phyloP scores from a whole-genome alignment of 2,888 invertebrate genomes.

The Rhogogaster chlorosoma region DNA sequence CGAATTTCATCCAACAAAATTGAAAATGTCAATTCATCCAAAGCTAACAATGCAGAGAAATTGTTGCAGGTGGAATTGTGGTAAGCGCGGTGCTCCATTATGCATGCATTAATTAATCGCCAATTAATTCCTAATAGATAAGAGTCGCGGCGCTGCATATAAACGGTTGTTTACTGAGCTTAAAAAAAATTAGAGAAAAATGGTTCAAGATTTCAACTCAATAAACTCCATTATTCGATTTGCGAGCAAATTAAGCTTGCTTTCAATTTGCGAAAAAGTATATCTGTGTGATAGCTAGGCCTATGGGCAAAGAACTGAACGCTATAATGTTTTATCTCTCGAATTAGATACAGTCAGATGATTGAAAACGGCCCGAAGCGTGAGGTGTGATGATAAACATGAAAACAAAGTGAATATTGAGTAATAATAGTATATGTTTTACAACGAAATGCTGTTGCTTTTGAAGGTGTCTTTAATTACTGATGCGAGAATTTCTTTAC shows the following conservation, averaged over 20 bases:
- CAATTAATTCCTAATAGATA: constrained; percentile 18
- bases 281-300: not conserved
- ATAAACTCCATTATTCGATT: not conserved
- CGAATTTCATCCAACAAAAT: not conserved
- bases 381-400: constrained; percentile 30
- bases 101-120: constrained; percentile 29
- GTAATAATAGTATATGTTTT: not conserved
- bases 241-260: not conserved
- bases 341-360: not conserved
- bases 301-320: not conserved
- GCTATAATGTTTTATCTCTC: not conserved
- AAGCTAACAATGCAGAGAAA: constrained; percentile 14
- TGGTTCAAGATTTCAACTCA: not conserved
- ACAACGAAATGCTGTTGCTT: constrained; percentile 28
- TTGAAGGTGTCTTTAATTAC: not conserved
- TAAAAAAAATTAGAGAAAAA: not conserved
- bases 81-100: constrained; percentile 33
- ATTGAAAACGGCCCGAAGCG: constrained; percentile 16
- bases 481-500: constrained; percentile 30
- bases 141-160: not conserved
- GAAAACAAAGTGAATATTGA: constrained; percentile 7
- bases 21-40: constrained; percentile 6
- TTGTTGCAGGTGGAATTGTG: constrained; percentile 33
- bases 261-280: not conserved
- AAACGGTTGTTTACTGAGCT: not conserved